These are phyloP conservation scores for Dipus sagitta DNA, from an alignment of 2,797 vertebrate genomes.

Conservation along the genomic window DNA sequence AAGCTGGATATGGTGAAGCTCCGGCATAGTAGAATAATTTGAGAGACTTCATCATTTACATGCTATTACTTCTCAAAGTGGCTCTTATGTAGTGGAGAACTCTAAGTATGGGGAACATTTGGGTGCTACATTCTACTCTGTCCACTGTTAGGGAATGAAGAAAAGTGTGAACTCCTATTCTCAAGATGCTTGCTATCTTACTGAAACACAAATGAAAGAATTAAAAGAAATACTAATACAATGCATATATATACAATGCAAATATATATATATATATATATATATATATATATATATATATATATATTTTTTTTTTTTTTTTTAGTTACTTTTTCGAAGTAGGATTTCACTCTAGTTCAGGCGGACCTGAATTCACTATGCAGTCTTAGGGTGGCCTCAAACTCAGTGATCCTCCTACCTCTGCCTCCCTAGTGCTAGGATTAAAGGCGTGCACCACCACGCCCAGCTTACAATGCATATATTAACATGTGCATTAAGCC, in stretches of 20 bases:
- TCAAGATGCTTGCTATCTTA: constrained; percentile 38
- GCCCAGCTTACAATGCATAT: neutral
- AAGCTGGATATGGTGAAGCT: neutral
- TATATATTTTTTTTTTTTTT: too few relatives aligned
- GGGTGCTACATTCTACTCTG: neutral
- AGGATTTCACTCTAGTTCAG: too few relatives aligned
- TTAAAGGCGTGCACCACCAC: too few relatives aligned
- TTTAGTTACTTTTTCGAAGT: too few relatives aligned
- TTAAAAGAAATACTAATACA: constrained; percentile 39
- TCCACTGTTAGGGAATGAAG: neutral
- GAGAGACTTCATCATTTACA: constrained; percentile 3
- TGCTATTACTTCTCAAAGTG: neutral
- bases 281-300: too few relatives aligned
- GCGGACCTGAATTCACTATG: too few relatives aligned
- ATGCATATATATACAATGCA: constrained; percentile 40
- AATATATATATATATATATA: too few relatives aligned
- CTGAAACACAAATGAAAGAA: constrained; percentile 43
- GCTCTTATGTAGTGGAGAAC: neutral
- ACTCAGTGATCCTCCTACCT: too few relatives aligned
- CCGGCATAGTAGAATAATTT: neutral
- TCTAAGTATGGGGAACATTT: neutral
- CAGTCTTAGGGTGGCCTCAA: too few relatives aligned
- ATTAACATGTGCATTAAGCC: constrained; percentile 27
- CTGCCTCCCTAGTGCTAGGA: too few relatives aligned
- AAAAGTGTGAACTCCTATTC: neutral